Evolutionary conservation across 2,113 vertebrate species (phyloP).

Genomic region (Elaphurus davidianus): DNA sequence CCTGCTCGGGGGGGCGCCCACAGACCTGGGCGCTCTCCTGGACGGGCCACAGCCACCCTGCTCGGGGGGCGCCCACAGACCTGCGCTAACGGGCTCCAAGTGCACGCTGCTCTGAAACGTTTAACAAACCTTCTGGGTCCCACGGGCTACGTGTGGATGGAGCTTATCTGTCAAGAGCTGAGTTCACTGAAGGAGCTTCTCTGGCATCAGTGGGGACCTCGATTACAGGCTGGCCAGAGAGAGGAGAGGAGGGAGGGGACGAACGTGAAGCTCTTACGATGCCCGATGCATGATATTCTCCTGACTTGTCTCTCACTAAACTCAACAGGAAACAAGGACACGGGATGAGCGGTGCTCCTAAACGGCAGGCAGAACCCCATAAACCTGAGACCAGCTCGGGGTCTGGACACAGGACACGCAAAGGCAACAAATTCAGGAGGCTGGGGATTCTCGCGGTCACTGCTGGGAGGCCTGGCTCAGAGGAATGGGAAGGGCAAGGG

Average conservation of each 20-base stretch:
- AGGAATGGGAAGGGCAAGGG: not conserved
- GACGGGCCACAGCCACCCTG: too few relatives aligned
- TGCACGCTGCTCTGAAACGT: not conserved
- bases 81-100: not conserved
- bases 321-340: not conserved
- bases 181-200: not conserved
- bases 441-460: not conserved
- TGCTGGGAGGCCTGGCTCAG: not conserved
- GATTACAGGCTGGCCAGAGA: not conserved
- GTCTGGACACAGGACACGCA: not conserved
- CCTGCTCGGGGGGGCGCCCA: too few relatives aligned
- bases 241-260: not conserved
- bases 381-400: not conserved
- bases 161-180: not conserved
- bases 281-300: not conserved
- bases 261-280: not conserved
- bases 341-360: not conserved
- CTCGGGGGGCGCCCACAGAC: not conserved
- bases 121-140: not conserved
- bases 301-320: not conserved
- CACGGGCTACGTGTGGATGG: too few relatives aligned
- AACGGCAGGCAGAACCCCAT: not conserved
- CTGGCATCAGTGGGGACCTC: not conserved
- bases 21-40: not conserved
- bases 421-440: not conserved